A percentile compares a stretch with the other conserved stretches of the same genome.
Evolutionary conservation across 2,888 invertebrate species (phyloP).

Genomic region (Ryuthela nishihirai): DNA sequence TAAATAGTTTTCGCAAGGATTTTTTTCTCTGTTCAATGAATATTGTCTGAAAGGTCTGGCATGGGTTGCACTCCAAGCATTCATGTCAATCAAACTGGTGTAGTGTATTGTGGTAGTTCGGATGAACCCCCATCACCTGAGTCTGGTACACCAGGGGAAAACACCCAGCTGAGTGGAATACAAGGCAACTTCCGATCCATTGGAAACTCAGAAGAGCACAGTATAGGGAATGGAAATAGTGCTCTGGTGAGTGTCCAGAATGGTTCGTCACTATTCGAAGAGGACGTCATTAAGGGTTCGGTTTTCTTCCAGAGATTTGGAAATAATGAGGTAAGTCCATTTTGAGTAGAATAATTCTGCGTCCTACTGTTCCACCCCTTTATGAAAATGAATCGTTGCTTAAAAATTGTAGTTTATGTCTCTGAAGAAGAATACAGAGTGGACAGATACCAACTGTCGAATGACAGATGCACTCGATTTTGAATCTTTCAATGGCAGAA

Average conservation of each 20-base stretch:
- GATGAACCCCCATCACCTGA: slow-evolving; percentile 4
- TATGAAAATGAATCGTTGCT: too few species aligned
- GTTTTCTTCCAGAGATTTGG: slow-evolving; percentile 13
- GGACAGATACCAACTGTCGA: too few species aligned
- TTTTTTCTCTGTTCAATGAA: too few species aligned
- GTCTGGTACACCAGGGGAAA: not conserved
- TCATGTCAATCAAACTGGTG: slow-evolving; percentile 43
- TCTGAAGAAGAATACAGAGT: too few species aligned
- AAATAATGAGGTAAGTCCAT: slow-evolving; percentile 12
- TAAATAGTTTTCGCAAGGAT: too few species aligned
- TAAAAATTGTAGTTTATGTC: too few species aligned
- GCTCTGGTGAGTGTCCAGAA: not conserved
- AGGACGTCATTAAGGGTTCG: slow-evolving; percentile 19
- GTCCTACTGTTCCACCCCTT: too few species aligned
- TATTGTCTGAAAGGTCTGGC: too few species aligned
- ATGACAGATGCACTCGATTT: too few species aligned
- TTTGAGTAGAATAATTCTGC: too few species aligned
- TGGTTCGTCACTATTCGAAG: slow-evolving; percentile 1
- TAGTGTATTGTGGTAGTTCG: slow-evolving; percentile 14
- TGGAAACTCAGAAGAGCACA: slow-evolving; percentile 7
- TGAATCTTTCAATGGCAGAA: too few species aligned
- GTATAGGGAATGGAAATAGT: slow-evolving; percentile 5
- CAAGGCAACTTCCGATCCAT: slow-evolving; percentile 24
- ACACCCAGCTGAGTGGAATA: slow-evolving; percentile 20
- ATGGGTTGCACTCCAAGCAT: slow-evolving; percentile 51